These are phyloP conservation scores for Ormyrus nitidulus DNA, from an alignment of 2,888 invertebrate species.

Conservation along the genomic window DNA sequence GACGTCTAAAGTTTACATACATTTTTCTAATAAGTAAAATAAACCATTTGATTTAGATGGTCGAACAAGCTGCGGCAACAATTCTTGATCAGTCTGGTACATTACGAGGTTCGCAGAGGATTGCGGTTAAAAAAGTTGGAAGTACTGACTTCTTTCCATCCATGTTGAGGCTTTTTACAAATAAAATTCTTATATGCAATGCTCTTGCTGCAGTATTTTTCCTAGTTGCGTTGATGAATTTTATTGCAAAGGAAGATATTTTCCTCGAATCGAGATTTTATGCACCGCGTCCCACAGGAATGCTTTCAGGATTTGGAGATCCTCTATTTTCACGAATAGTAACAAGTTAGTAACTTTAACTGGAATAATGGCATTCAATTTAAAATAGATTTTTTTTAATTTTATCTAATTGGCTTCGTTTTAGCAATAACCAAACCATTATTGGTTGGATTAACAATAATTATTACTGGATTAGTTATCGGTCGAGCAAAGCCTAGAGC, in stretches of 20 bases:
- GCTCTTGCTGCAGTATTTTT: constrained; percentile 77
- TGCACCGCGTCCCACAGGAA: constrained; percentile 75
- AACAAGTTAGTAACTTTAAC: constrained; percentile 68
- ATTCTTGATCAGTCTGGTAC: constrained; percentile 76
- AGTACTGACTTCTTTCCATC: constrained; percentile 75
- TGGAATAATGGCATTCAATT: neutral
- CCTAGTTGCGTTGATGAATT: constrained; percentile 78
- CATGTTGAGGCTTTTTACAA: constrained; percentile 77
- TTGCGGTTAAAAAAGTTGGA: constrained; percentile 57
- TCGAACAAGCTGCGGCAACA: constrained; percentile 78
- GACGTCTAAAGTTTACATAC: neutral
- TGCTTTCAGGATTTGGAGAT: constrained; percentile 75
- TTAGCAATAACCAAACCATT: constrained; percentile 78
- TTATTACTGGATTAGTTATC: constrained; percentile 78
- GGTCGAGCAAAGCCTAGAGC: constrained; percentile 77
- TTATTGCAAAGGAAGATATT: constrained; percentile 77
- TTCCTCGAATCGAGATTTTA: constrained; percentile 80
- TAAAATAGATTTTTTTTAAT: neutral
- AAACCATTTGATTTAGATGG: constrained; percentile 68
- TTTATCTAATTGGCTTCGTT: constrained; percentile 44
- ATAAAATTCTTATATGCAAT: constrained; percentile 78
- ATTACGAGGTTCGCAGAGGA: constrained; percentile 55
- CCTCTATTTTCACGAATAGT: constrained; percentile 77
- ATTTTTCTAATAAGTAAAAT: neutral
- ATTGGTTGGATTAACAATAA: constrained; percentile 76